Percentiles rank a stretch among this genome's conserved stretches.
These are phyloP conservation scores for Ciconia nigra DNA, from an alignment of 2,797 vertebrate species.

Conservation along the genomic window DNA sequence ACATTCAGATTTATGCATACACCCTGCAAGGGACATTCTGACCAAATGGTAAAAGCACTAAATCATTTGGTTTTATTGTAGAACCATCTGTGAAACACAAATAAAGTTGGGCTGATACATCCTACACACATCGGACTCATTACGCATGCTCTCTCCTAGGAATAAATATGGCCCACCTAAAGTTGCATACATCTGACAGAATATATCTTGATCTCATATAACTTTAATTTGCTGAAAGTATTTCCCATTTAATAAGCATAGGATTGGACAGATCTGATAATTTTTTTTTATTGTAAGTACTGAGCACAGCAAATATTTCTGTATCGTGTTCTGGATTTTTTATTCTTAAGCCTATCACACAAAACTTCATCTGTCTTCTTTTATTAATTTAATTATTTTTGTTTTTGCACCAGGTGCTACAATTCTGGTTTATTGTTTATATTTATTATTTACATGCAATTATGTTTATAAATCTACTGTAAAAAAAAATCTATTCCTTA, in stretches of 20 bases:
- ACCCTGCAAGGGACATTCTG: not conserved
- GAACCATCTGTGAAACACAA: not conserved
- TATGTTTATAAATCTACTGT: not conserved
- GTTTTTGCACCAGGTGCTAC: rapidly evolving
- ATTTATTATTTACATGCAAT: not conserved
- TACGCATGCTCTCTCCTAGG: not conserved
- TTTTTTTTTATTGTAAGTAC: not conserved
- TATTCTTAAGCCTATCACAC: not conserved
- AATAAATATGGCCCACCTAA: not conserved
- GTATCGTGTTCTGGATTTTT: not conserved
- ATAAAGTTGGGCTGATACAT: not conserved
- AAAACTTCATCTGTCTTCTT: not conserved
- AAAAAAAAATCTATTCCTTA: not conserved
- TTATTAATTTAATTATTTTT: not conserved
- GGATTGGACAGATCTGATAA: not conserved
- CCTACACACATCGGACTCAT: not conserved
- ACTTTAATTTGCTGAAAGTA: not conserved
- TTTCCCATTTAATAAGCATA: not conserved
- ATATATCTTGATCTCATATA: not conserved
- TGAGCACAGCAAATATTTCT: not conserved
- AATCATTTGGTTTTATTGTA: not conserved
- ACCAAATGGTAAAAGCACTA: not conserved
- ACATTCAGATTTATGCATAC: not conserved
- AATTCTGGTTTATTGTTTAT: not conserved
- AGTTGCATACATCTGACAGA: not conserved